These are phyloP conservation scores for Darevskia mixta DNA, from an alignment of 2,797 vertebrate genomes.

Conservation along the genomic window DNA sequence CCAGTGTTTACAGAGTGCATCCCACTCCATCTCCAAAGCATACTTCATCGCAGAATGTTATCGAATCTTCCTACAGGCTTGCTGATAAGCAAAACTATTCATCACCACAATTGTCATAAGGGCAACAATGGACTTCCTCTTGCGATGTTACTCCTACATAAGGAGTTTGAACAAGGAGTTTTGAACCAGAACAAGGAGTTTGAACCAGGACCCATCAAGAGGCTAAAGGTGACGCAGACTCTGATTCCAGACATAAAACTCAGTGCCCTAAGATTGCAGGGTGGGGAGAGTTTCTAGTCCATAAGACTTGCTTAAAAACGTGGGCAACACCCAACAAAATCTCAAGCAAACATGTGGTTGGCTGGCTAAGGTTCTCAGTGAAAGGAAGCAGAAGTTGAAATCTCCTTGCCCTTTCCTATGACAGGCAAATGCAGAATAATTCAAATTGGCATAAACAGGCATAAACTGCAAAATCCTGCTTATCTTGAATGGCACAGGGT, in stretches of 20 bases:
- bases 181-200: no score
- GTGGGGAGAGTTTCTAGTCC: neutral
- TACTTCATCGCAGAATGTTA: constrained; percentile 8
- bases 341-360: neutral
- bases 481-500: neutral
- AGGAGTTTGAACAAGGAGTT: no score
- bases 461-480: neutral
- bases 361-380: neutral
- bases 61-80: constrained; percentile 17
- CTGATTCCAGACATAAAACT: neutral
- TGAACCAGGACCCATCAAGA: neutral
- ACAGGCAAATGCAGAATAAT: neutral
- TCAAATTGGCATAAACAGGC: neutral
- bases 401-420: neutral
- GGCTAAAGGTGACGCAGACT: neutral
- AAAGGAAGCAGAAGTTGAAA: neutral
- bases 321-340: neutral
- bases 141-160: neutral
- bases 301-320: neutral
- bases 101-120: neutral
- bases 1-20: neutral
- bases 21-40: constrained; percentile 22
- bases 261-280: neutral
- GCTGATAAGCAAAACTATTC: neutral
- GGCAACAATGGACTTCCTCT: neutral